A percentile compares a stretch with the other conserved stretches of the same genome.
Evolutionary conservation across 2,113 vertebrate species (phyloP).

Genomic region (Brienomyrus brachyistius): DNA sequence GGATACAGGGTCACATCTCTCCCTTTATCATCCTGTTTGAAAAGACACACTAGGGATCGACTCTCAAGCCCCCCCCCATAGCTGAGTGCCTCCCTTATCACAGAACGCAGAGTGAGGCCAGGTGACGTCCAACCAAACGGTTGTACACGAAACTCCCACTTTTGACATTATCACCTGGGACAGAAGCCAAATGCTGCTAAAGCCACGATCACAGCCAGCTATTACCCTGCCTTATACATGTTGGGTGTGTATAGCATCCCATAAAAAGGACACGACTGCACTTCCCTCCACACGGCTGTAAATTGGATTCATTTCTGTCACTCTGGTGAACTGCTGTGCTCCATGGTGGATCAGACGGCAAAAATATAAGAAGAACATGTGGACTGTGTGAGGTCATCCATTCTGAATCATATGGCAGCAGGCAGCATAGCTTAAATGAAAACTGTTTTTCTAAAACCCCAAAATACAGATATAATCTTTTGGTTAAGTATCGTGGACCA

Average conservation of each 20-base stretch:
- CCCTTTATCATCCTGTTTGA: neutral
- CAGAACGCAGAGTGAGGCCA: neutral
- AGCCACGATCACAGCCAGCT: neutral
- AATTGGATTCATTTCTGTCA: neutral
- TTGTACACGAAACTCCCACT: neutral
- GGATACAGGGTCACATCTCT: neutral
- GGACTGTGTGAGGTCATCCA: neutral
- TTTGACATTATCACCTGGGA: neutral
- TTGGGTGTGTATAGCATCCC: neutral
- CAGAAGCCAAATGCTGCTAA: neutral
- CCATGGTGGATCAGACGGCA: neutral
- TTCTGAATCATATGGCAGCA: neutral
- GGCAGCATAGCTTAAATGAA: neutral
- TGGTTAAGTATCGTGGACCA: constrained; percentile 43
- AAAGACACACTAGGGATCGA: neutral
- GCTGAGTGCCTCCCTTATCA: neutral
- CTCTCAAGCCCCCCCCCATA: neutral
- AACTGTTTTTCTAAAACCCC: neutral
- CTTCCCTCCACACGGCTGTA: neutral
- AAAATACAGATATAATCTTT: constrained; percentile 43
- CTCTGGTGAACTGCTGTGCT: neutral
- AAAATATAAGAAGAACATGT: neutral
- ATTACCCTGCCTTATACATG: neutral
- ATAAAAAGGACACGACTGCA: neutral
- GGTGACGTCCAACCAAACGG: neutral